Base-by-base conservation (phyloP, 2,113 vertebrate species). In the Tetrax tetrax region DNA sequence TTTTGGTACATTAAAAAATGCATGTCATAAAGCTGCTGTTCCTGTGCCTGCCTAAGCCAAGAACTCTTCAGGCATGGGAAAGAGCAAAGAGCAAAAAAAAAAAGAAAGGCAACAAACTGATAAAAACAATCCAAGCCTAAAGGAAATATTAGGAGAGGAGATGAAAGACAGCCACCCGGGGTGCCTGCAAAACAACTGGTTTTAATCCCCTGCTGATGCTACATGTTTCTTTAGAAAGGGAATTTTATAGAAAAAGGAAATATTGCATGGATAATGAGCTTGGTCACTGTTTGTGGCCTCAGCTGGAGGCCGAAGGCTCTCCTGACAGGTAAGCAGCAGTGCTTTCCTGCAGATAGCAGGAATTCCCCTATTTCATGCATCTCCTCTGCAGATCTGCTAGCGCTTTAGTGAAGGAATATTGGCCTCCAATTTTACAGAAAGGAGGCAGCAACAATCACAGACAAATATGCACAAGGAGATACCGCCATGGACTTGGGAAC, bases 1-100 rank as follows among this genome's bases (percentile, higher is more conserved):
- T 83, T 96, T 90, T 93, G 92, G 78, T 95, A 89, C 74, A 64
- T 93, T 96, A 93, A 90, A 92, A 93, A 91, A 70, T 83, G 71
- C 56, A 56, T 92, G 85, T 83, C 69, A 47, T 96, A 45, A 90
- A 92, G 24, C 83, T 33, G 41, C 82, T 88, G 79, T 47, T 89
- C 64, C 38, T 89, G 29, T 78, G 93, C 68, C 83, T 96, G 92
- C 63, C 2, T 7, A 92, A 95, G 72, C 83, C 64, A 74, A 89
- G 90, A 94, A 51, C 69, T 54, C 19, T 37, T 94, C 88, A 94
- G 83, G 79, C 28, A 3, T 84, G 64, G 71, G 72, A 71, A 87
- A 92, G 47, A 80, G 84, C 74, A 95, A 85, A 77, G 70, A 83
- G 20, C 9, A 38, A 38, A 38, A 31, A 21, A 64, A 69, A 70